These are phyloP conservation scores for Python bivittatus DNA, from an alignment of 2,113 vertebrate species.

Conservation along the genomic window DNA sequence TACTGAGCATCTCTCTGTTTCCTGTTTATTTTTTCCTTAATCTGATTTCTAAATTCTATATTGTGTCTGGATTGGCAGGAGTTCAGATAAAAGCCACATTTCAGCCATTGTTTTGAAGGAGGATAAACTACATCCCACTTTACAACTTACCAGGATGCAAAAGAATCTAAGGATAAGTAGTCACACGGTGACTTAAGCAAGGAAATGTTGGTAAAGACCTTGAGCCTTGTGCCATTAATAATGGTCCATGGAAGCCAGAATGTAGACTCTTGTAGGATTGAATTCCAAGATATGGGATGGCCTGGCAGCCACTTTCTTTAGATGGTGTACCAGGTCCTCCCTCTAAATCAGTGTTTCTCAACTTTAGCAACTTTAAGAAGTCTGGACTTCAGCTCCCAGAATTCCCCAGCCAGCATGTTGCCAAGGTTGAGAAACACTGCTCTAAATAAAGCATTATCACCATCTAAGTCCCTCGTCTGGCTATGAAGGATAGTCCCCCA, in stretches of 20 bases:
- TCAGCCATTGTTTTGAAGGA: slow-evolving; percentile 49
- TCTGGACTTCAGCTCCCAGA: no score
- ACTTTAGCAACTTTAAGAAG: no score
- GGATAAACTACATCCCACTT: slow-evolving; percentile 66
- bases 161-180: slow-evolving; percentile 64
- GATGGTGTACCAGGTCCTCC: no score
- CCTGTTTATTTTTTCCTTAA: not conserved
- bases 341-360: no score
- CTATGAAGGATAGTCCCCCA: no score
- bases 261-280: not conserved
- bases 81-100: slow-evolving; percentile 58
- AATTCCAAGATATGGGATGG: not conserved
- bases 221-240: slow-evolving; percentile 74
- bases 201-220: slow-evolving; percentile 54
- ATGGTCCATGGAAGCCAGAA: slow-evolving; percentile 26
- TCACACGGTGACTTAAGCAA: slow-evolving; percentile 70
- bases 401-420: no score
- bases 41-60: slow-evolving; percentile 39
- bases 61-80: slow-evolving; percentile 54
- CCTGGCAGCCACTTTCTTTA: not conserved
- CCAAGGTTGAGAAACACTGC: no score
- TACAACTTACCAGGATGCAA: slow-evolving; percentile 72
- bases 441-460: not conserved
- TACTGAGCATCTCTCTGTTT: not conserved
- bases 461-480: not conserved